Conservation (phyloP, 2,888 invertebrate species). For the Atrina japonica region DNA sequence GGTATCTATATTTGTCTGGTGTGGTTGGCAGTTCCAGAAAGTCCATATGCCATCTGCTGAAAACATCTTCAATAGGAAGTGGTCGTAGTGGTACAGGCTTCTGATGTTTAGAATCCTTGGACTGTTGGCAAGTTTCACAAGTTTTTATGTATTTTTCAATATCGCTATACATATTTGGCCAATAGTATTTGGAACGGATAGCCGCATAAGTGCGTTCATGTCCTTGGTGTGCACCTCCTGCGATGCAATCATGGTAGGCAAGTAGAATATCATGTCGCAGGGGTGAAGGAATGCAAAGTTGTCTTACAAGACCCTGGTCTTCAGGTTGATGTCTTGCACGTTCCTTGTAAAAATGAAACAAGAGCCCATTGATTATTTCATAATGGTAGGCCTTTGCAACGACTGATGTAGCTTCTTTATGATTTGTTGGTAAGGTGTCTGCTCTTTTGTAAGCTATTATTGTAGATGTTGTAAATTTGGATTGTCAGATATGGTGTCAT, state of each 20-base stretch:
- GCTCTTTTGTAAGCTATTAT: neutral
- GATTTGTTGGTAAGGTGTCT: neutral
- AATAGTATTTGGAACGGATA: slow-evolving; percentile 45
- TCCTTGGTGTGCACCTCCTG: too few species aligned
- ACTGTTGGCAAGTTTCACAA: slow-evolving; percentile 46
- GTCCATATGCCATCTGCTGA: slow-evolving; percentile 45
- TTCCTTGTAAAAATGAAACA: slow-evolving; percentile 8
- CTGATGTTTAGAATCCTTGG: slow-evolving; percentile 27
- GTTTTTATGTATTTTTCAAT: slow-evolving; percentile 35
- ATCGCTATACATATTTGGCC: slow-evolving; percentile 54
- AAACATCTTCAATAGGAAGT: slow-evolving; percentile 37
- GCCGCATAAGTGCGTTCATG: slow-evolving; percentile 49
- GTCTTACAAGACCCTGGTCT: neutral
- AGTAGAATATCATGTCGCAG: neutral
- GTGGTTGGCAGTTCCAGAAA: slow-evolving; percentile 44
- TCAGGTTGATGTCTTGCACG: neutral
- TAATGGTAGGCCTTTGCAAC: neutral
- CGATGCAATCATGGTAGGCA: neutral
- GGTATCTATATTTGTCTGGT: slow-evolving; percentile 42
- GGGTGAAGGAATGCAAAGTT: neutral
- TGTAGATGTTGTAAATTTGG: neutral
- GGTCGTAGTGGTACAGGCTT: slow-evolving; percentile 39
- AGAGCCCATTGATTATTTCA: slow-evolving; percentile 21
- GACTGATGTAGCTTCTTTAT: slow-evolving; percentile 28
- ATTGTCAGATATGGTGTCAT: neutral